Evolutionary conservation across 30 jellyfish, hydroid and myxozoan species (phyloP).

Genomic region (Chrysaora quinquecirrha): DNA sequence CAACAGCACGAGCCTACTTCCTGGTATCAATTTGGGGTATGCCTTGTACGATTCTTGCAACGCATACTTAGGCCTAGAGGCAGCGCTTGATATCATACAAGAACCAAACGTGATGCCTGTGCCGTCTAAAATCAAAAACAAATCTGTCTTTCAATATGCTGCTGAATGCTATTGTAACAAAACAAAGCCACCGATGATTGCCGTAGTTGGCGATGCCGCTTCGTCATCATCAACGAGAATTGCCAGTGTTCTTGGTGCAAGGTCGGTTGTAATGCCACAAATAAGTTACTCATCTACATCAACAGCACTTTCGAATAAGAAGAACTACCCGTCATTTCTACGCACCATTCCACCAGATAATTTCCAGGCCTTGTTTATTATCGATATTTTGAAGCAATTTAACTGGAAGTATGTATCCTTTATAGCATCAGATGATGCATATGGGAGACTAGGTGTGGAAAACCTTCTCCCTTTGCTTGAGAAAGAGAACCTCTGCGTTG

Average conservation of each 20-base stretch:
- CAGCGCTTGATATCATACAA: slow-evolving; percentile 73
- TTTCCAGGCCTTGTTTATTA: slow-evolving; percentile 84
- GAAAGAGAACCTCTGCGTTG: slow-evolving; percentile 79
- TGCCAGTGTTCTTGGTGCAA: slow-evolving; percentile 89
- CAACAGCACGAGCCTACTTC: slow-evolving; percentile 57
- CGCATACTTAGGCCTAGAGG: slow-evolving; percentile 74
- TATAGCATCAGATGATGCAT: slow-evolving; percentile 95
- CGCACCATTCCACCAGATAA: slow-evolving; percentile 98
- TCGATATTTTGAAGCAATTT: slow-evolving; percentile 67
- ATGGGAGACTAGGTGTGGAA: slow-evolving; percentile 93
- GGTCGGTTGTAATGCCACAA: slow-evolving; percentile 75
- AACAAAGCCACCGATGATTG: slow-evolving; percentile 57
- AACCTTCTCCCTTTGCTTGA: slow-evolving; percentile 80
- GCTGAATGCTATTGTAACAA: slow-evolving; percentile 73
- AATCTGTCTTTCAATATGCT: slow-evolving; percentile 7
- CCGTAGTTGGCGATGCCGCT: slow-evolving; percentile 96
- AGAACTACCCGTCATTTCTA: slow-evolving; percentile 86
- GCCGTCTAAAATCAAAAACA: background rate
- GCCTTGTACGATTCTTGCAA: slow-evolving; percentile 93
- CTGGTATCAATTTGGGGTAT: slow-evolving; percentile 75
- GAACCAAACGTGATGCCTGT: slow-evolving; percentile 67
- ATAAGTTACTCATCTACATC: slow-evolving; percentile 96
- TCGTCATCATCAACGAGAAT: slow-evolving; percentile 87
- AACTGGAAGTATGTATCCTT: slow-evolving; percentile 93
- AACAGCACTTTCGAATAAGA: slow-evolving; percentile 87